Evolutionary conservation across 1,140 invertebrate genomes (phyloP).

Genomic region (Zaprionus ornatus): DNA sequence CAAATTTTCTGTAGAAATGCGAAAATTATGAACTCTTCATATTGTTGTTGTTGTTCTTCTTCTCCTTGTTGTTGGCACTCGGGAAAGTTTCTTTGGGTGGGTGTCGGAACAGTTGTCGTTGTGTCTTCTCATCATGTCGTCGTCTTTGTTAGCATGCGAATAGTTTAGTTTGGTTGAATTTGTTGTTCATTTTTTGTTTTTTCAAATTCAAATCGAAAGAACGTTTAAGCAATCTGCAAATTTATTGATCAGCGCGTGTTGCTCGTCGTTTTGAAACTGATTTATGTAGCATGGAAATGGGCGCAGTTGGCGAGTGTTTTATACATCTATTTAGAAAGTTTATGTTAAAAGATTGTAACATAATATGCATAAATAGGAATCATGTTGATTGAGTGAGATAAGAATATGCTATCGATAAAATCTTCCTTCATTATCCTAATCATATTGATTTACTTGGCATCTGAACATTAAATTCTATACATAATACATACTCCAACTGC

Average conservation of each 20-base stretch:
- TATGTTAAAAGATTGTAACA: not conserved
- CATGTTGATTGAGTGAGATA: not conserved
- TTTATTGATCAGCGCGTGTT: constrained; percentile 59
- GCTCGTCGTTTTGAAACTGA: constrained; percentile 52
- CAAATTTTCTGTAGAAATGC: constrained; percentile 38
- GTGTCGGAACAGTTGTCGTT: constrained; percentile 26
- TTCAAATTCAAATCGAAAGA: constrained; percentile 26
- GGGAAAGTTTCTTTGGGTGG: constrained; percentile 35
- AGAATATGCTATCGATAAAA: not conserved
- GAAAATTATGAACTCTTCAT: constrained; percentile 50
- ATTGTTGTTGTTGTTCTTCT: constrained; percentile 7
- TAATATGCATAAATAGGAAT: not conserved
- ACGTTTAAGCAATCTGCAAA: constrained; percentile 28
- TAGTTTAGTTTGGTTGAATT: constrained; percentile 33
- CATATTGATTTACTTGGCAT: not conserved
- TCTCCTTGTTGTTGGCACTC: constrained; percentile 4
- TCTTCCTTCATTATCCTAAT: not conserved
- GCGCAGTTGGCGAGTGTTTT: constrained; percentile 43
- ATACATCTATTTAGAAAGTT: not conserved
- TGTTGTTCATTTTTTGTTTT: constrained; percentile 30
- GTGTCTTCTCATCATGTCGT: not conserved
- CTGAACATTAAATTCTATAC: not conserved
- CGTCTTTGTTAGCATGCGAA: constrained; percentile 26
- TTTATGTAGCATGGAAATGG: constrained; percentile 56
- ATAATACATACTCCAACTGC: not conserved